Base-by-base conservation (phyloP, 2,888 invertebrate species). In the Platycheirus albimanus region DNA sequence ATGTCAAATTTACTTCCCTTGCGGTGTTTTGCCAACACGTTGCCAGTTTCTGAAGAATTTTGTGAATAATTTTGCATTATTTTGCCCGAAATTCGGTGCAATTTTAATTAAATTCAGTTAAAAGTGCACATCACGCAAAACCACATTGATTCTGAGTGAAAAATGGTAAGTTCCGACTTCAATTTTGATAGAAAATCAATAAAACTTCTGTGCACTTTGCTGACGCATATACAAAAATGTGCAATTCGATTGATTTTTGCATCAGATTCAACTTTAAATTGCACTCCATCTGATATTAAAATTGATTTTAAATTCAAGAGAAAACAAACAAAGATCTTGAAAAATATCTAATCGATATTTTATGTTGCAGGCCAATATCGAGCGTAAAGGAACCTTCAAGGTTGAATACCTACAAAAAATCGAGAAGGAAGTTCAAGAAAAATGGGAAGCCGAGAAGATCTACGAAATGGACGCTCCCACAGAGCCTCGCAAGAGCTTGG, bases 311-410 rank as follows among this genome's bases (percentile, higher is more conserved):
- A n/a, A n/a, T n/a, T n/a, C n/a, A n/a, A n/a, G n/a, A n/a, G 15
- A 56, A 49, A 8, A 33, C 24, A 43, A n/a, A n/a, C n/a, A n/a
- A n/a, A n/a, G n/a, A n/a, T n/a, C n/a, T n/a, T n/a, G 10, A 0
- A 11, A 7, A 41, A 1, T 3, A 45, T 11, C 1, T 0, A 49
- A 1, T 7, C n/a, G n/a, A n/a, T n/a, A 38, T 1, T 2, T 17
- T 24, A 33, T 1, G 20, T 58, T 61, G 15, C 41, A 90, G 90
- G 87, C 90, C n/a, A 89, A 88, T 69, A 86, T 87, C 7, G 95
- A 95, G 86, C 91, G 98, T 47, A 99, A 99, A 91, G 98, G 98
- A 52, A 98, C 98, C n/a, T 97, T 97, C 87, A 99, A 99, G 92
- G 96, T 99, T 43, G 96, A 96, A 89, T 97, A 96, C 89, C 93